Evolutionary conservation across 2,888 invertebrate genomes (phyloP).

Genomic region (Seladonia tumulorum): DNA sequence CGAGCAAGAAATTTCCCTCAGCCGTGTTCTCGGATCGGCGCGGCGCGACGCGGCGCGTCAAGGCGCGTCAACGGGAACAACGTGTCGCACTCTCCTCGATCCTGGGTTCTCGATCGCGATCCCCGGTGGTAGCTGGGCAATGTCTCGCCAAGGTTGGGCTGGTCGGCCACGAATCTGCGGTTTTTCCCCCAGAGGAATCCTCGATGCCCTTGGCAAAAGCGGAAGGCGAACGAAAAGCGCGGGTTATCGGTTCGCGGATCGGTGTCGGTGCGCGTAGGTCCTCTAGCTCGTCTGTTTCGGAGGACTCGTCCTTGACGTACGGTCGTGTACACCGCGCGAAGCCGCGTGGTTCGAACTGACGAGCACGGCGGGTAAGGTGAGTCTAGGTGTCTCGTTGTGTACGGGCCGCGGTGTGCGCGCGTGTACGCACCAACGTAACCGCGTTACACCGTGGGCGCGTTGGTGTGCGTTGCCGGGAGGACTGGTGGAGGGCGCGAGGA

Average conservation of each 20-base stretch:
- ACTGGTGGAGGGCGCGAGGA: slow-evolving; percentile 67
- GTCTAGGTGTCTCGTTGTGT: slow-evolving; percentile 76
- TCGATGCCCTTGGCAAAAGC: not conserved
- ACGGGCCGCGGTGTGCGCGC: slow-evolving; percentile 51
- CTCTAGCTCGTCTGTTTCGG: slow-evolving; percentile 46
- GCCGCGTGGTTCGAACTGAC: slow-evolving; percentile 84
- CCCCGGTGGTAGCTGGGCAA: not conserved
- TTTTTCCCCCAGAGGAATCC: not conserved
- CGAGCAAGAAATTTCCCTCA: slow-evolving; percentile 4
- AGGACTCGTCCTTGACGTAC: slow-evolving; percentile 78
- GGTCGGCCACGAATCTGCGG: not conserved
- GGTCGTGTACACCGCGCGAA: slow-evolving; percentile 81
- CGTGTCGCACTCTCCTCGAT: not conserved
- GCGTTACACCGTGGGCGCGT: slow-evolving; percentile 40
- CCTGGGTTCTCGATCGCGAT: not conserved
- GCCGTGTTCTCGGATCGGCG: not conserved
- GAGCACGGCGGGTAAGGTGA: slow-evolving; percentile 73
- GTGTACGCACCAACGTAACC: slow-evolving; percentile 61
- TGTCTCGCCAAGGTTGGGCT: not conserved
- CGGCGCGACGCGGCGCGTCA: not conserved
- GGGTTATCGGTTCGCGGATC: not conserved
- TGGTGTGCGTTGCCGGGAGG: slow-evolving; percentile 56
- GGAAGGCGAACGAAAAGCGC: not conserved
- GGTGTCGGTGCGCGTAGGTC: slow-evolving; percentile 44
- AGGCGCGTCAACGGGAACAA: not conserved